Evolutionary conservation across 2,888 invertebrate species (phyloP).

Genomic region (Rhaphigaster nebulosa): DNA sequence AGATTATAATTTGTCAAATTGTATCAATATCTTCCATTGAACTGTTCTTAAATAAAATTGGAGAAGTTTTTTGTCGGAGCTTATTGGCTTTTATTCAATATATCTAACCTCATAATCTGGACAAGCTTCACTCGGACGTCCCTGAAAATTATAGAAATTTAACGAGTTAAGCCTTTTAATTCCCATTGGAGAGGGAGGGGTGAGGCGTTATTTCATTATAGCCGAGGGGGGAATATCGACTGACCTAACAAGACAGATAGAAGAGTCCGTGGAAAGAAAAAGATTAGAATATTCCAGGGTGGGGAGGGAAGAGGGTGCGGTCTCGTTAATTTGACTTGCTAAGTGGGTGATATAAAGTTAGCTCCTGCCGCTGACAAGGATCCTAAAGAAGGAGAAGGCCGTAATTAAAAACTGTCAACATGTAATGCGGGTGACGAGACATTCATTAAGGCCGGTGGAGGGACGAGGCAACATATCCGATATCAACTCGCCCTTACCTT

Average conservation of each 20-base stretch:
- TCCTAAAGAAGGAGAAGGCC: neutral
- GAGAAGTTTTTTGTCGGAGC: too few species aligned
- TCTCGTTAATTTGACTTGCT: constrained; percentile 46
- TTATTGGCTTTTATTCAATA: neutral
- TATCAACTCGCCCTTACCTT: neutral
- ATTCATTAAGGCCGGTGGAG: neutral
- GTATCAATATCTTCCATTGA: too few species aligned
- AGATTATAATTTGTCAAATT: too few species aligned
- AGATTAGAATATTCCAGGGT: constrained; percentile 10
- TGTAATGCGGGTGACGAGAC: constrained; percentile 37
- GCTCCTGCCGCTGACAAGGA: constrained; percentile 7
- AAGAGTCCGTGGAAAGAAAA: constrained; percentile 5
- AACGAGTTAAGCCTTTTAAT: constrained; percentile 23
- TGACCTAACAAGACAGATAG: constrained; percentile 24
- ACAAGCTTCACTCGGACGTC: neutral
- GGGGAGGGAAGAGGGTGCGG: too few species aligned
- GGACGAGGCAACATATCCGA: neutral
- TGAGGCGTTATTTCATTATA: neutral
- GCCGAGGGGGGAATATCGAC: neutral
- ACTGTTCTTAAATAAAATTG: too few species aligned
- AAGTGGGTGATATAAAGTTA: constrained; percentile 49
- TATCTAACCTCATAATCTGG: neutral
- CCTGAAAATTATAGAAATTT: neutral
- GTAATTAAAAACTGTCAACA: constrained; percentile 50
- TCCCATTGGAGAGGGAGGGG: neutral